Base-by-base conservation (phyloP, 2,888 invertebrate species). In the Hydropsyche betteni region DNA sequence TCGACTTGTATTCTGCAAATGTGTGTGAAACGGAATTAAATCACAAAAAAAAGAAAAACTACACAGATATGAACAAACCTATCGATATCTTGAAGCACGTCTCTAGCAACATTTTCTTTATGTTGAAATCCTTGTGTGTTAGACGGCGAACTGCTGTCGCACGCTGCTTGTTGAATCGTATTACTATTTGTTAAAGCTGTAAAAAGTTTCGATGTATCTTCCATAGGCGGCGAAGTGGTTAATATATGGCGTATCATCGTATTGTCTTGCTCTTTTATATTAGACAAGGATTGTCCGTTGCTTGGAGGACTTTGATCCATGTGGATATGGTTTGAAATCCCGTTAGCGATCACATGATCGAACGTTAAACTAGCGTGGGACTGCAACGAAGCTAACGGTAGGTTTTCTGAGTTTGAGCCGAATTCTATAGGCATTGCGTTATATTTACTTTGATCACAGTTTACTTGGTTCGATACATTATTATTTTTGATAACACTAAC, bases 71-170 rank as follows among this genome's bases (percentile, higher is more conserved):
- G 16, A 74, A 58, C 34, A 12, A 75, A 91, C 91, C 91, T 90
- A 82, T 91, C 90, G 10, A 91, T 90, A 81, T 92, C 91, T 80
- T 91, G 90, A 33, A 92, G 84, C 68, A 91, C 90, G 80, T 92
- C 91, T 80, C 88, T 86, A 0, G 91, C 90, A 73, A 87, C 85
- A 79, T 87, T 87, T 33, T 84, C 78, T 36, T 78, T 78, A 36
- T 81, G 44, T 81, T 80, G 69, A 69, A 78, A 80, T 80, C 80
- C 81, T 7, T 81, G 80, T 7, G 44, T 75, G 12, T 38, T 78
- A 12, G 72, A 33, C 6, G 55, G 33, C 52, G 51, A 34, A 53
- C 72, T 77, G 33, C 36, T 73, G 34, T 79, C 78, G 44, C 79
- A 79, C 24, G 75, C 58, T 12, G 74, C 81, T 79, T 82, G 82